These are phyloP conservation scores for Tenthredo scrophulariae DNA, from an alignment of 2,888 invertebrate species.

Conservation along the genomic window DNA sequence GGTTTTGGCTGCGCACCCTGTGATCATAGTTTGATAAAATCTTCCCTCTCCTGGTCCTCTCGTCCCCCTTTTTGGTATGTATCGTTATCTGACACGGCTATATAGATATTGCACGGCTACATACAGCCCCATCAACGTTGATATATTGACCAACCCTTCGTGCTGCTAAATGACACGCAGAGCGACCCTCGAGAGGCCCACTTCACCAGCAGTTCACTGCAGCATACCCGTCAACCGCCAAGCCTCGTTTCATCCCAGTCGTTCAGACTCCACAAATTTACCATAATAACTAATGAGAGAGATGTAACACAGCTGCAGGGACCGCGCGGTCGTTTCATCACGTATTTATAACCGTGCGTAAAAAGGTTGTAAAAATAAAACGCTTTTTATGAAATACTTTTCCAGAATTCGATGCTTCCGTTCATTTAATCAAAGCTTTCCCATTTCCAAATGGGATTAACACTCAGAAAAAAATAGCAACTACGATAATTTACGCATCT, in stretches of 20 bases:
- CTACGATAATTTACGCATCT: neutral
- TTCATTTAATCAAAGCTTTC: neutral
- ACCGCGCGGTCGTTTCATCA: neutral
- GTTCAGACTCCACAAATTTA: slow-evolving; percentile 33
- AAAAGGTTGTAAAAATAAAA: neutral
- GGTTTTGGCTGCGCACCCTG: neutral
- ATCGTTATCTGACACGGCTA: slow-evolving; percentile 39
- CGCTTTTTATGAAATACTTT: neutral
- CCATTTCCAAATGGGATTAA: neutral
- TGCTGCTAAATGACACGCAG: slow-evolving; percentile 41
- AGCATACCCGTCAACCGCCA: slow-evolving; percentile 27
- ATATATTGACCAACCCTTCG: slow-evolving; percentile 49
- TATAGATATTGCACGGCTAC: slow-evolving; percentile 1
- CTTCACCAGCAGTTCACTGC: slow-evolving; percentile 35
- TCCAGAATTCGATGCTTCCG: neutral
- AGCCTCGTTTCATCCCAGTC: neutral
- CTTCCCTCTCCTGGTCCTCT: neutral
- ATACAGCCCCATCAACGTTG: slow-evolving; percentile 34
- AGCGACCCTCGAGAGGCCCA: slow-evolving; percentile 26
- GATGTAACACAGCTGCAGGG: slow-evolving; percentile 29
- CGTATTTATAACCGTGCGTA: neutral
- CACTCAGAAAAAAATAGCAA: neutral
- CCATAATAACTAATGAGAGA: slow-evolving; percentile 26
- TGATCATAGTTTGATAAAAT: slow-evolving; percentile 31
- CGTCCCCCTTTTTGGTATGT: neutral